These are phyloP conservation scores for Belonocnema kinseyi DNA, from an alignment of 1,140 invertebrate species.

Conservation along the genomic window DNA sequence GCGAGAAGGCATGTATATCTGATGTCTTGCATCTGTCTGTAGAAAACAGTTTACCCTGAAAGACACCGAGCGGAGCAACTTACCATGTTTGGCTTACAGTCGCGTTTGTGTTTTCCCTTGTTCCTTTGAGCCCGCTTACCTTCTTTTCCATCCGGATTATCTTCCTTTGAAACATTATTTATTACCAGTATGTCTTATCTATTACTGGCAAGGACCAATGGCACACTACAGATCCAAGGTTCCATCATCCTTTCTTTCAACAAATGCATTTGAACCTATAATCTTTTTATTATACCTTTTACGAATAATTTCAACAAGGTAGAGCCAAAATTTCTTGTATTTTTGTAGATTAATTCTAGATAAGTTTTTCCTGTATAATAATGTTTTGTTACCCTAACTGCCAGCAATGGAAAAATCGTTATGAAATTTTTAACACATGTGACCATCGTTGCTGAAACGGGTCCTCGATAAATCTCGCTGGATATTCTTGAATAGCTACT, in stretches of 20 bases:
- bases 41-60: slow-evolving; percentile 45
- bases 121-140: slow-evolving; percentile 29
- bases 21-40: slow-evolving; percentile 55
- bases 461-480: slow-evolving; percentile 64
- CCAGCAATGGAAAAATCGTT: neutral
- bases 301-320: no score
- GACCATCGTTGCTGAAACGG: slow-evolving; percentile 10
- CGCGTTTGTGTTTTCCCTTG: slow-evolving; percentile 39
- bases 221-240: neutral
- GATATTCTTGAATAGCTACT: slow-evolving; percentile 50
- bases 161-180: slow-evolving; percentile 15
- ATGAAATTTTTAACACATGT: neutral
- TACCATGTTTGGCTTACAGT: slow-evolving; percentile 61
- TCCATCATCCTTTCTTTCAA: neutral
- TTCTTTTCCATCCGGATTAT: slow-evolving; percentile 31
- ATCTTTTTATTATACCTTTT: neutral
- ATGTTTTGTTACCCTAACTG: no score
- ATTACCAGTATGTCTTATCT: slow-evolving; percentile 10
- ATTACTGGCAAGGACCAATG: slow-evolving; percentile 3
- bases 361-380: no score
- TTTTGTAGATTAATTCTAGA: no score
- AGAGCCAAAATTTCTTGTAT: no score
- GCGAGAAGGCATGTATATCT: slow-evolving; percentile 48
- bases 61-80: slow-evolving; percentile 51
- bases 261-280: neutral